These are phyloP conservation scores for Cottus gobio DNA, from an alignment of 2,113 vertebrate genomes.

Conservation along the genomic window DNA sequence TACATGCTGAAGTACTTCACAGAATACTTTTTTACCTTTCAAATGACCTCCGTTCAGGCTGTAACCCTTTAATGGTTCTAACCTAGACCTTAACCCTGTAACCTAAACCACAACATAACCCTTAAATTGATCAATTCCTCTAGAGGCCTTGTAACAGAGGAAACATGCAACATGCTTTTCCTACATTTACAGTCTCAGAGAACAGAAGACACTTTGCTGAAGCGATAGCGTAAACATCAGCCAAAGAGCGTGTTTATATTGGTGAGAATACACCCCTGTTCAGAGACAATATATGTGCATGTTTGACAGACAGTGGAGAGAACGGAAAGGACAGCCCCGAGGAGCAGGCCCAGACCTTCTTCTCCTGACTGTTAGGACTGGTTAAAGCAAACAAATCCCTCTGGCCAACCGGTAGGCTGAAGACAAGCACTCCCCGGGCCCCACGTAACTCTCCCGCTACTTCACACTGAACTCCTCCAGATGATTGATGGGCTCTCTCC, in stretches of 20 bases:
- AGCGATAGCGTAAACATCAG: conserved; percentile 25
- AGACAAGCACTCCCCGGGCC: conserved; percentile 51
- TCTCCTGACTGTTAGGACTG: conserved; percentile 84
- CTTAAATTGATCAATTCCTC: conserved; percentile 6
- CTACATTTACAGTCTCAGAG: neutral
- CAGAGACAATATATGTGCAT: conserved; percentile 34
- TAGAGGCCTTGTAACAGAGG: neutral
- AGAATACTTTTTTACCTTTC: neutral
- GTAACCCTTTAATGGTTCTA: neutral
- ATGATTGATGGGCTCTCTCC: conserved; percentile 80
- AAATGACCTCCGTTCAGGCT: neutral
- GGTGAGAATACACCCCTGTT: neutral
- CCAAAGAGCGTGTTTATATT: conserved; percentile 35
- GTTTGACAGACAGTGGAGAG: conserved; percentile 34
- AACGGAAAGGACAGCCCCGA: conserved; percentile 27
- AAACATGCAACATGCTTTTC: neutral
- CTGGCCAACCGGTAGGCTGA: conserved; percentile 84
- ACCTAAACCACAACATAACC: conserved; percentile 6
- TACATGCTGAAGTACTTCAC: neutral
- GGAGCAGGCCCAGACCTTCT: conserved; percentile 59
- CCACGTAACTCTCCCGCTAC: conserved; percentile 81
- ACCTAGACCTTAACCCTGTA: neutral
- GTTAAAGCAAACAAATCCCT: conserved; percentile 83
- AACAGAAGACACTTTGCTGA: conserved; percentile 8
- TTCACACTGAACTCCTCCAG: conserved; percentile 90